These are phyloP conservation scores for Tolmerus cingulatus DNA, from an alignment of 2,888 invertebrate genomes.

Conservation along the genomic window DNA sequence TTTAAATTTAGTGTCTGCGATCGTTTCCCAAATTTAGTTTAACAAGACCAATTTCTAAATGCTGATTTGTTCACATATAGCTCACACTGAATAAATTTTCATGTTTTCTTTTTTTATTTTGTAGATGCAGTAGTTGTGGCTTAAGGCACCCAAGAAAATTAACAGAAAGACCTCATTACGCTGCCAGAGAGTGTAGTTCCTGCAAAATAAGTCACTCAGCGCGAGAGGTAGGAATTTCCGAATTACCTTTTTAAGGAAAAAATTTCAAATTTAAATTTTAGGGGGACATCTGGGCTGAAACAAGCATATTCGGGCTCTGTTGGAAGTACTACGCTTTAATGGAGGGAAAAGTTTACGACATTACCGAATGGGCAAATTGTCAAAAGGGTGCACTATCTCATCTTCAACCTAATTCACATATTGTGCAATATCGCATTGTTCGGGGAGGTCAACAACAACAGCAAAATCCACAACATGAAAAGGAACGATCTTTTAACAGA, in stretches of 20 bases:
- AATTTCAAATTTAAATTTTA: conserved; percentile 56
- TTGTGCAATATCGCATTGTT: conserved; percentile 74
- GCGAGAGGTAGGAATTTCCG: conserved; percentile 71
- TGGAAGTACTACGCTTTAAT: conserved; percentile 97
- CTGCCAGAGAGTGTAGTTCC: conserved; percentile 88
- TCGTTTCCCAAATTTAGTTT: neutral
- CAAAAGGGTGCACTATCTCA: conserved; percentile 71
- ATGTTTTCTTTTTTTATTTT: neutral
- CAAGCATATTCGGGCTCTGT: conserved; percentile 83
- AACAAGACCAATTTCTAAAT: neutral
- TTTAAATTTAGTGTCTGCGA: neutral
- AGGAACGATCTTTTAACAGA: conserved; percentile 51
- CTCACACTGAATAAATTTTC: neutral
- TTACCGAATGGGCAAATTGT: conserved; percentile 97
- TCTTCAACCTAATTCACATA: conserved; percentile 88
- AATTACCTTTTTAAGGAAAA: neutral
- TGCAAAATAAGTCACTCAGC: conserved; percentile 91
- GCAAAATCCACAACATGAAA: conserved; percentile 55
- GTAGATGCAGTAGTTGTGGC: conserved; percentile 91
- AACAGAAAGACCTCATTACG: conserved; percentile 87
- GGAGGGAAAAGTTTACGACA: conserved; percentile 95
- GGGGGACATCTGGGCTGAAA: conserved; percentile 98
- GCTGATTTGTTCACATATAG: too few species aligned
- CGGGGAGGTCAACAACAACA: conserved; percentile 62
- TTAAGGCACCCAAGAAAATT: conserved; percentile 86